A percentile compares a stretch with the other conserved stretches of the same genome.
Conservation (phyloP, 2,113 vertebrate species). For the Rhabdomys dilectus region DNA sequence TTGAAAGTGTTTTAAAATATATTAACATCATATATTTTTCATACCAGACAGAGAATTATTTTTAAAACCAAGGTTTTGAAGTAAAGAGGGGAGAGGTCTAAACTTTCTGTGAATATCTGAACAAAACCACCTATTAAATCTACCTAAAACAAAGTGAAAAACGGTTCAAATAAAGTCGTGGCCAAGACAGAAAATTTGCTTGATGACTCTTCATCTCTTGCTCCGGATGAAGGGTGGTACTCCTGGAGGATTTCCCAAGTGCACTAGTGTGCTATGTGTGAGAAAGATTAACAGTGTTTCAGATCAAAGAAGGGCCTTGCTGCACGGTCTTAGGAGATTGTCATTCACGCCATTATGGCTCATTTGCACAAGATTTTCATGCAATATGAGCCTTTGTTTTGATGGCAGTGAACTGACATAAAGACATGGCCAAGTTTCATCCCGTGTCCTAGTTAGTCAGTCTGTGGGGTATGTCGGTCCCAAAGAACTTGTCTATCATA, state of each 20-base stretch:
- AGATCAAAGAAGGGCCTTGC: constrained; percentile 94
- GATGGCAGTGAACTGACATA: constrained; percentile 89
- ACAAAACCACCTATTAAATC: not conserved
- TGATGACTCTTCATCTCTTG: constrained; percentile 73
- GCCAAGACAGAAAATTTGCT: constrained; percentile 70
- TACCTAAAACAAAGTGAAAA: constrained; percentile 15
- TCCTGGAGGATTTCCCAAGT: constrained; percentile 88
- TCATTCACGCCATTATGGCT: constrained; percentile 91
- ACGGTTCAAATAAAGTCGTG: constrained; percentile 49
- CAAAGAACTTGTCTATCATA: constrained; percentile 88
- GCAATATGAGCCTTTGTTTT: constrained; percentile 93
- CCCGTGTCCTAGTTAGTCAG: constrained; percentile 73
- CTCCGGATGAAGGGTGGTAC: constrained; percentile 73
- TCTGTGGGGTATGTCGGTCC: constrained; percentile 80
- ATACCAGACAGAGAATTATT: not conserved
- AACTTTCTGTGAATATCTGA: not conserved
- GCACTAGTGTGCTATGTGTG: constrained; percentile 82
- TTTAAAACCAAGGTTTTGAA: constrained; percentile 17
- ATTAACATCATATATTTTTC: constrained; percentile 9
- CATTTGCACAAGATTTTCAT: constrained; percentile 92
- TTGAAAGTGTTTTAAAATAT: constrained; percentile 33
- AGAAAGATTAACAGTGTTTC: constrained; percentile 92
- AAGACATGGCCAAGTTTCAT: constrained; percentile 87
- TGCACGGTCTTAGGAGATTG: constrained; percentile 91
- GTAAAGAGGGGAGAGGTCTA: not conserved